These are phyloP conservation scores for Drosophila buzzatii DNA, from an alignment of 2,888 invertebrate species.

Conservation along the genomic window DNA sequence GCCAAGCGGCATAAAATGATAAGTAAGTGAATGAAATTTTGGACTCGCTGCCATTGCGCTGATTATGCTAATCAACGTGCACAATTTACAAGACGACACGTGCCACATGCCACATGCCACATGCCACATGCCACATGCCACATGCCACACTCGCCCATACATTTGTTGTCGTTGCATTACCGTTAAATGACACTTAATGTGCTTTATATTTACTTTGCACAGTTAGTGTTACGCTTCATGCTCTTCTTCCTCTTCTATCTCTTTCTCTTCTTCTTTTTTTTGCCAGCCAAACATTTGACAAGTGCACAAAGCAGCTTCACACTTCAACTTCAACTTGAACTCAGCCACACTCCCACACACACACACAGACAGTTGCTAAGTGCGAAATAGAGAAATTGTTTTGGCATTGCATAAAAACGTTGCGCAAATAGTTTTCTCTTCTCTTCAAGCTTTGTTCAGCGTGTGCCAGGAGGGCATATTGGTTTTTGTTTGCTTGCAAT, in stretches of 20 bases:
- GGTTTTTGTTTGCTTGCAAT: conserved; percentile 5
- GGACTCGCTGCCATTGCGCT: background rate
- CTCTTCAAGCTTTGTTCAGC: background rate
- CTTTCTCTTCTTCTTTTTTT: conserved; percentile 3
- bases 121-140: conserved; percentile 12
- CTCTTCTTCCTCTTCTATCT: background rate
- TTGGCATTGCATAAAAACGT: conserved; percentile 30
- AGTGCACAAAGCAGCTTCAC: conserved; percentile 49
- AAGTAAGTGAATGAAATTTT: conserved; percentile 64
- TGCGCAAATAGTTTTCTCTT: conserved; percentile 3
- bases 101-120: conserved; percentile 1
- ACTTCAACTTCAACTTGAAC: background rate
- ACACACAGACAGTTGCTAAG: conserved; percentile 40
- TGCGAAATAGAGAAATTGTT: conserved; percentile 54
- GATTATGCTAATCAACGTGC: conserved; percentile 65
- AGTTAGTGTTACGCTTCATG: conserved; percentile 16
- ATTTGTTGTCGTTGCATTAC: conserved; percentile 51
- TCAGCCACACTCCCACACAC: conserved; percentile 10
- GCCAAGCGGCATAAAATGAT: conserved; percentile 79
- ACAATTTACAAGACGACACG: conserved; percentile 51
- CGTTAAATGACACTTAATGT: conserved; percentile 78
- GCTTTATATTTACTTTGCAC: conserved; percentile 69
- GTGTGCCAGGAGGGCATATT: background rate
- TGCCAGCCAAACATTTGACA: conserved; percentile 40
- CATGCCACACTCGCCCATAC: conserved; percentile 23